Base-by-base conservation (phyloP, 2,113 vertebrate genomes). In the Cebus imitator region DNA sequence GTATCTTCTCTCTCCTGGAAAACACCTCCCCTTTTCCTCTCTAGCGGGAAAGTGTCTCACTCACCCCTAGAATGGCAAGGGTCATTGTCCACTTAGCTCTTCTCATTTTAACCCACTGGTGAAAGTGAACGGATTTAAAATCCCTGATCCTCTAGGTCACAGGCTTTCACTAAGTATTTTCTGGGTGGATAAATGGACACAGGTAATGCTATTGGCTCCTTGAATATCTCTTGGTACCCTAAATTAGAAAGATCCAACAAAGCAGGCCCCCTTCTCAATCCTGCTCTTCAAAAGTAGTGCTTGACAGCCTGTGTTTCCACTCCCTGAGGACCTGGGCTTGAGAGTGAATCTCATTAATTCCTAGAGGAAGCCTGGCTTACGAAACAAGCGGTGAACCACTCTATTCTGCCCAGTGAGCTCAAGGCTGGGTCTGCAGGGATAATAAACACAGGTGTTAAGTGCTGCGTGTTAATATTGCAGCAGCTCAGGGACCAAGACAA, bases 381-480 rank as follows among this genome's bases (percentile, higher is more conserved):
- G 66, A 43, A 90, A 61, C 9, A 90, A 89, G 78, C 58, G 66
- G 43, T 52, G 85, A 61, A 43, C 50, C 86, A 55, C 20, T 30
- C 7, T 4, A 2, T 73, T 61, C 52, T 82, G 80, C 27, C 66
- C 58, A 25, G 21, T 70, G 18, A 4, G 23, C 72, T 84, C 8
- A 76, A 91, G 75, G 87, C 1, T 8, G 91, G 96, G 17, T 48
- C 18, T 45, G 18, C 57, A 81, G 57, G 10, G 76, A 76, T 27
- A 68, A 80, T 43, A 61, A 97, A 84, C 68, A 32, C 0, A 94
- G 52, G 16, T 97, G 30, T 50, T 93, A 79, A 86, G 95, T 18
- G 37, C 57, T 91, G 87, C 55, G 45, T 45, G 58, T 82, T 25
- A 73, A 1, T 89, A 45, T 97, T 95, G 96, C 68, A 96, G 76